Base-by-base conservation (phyloP, 2,113 vertebrate species). In the Cichladusa arquata region DNA sequence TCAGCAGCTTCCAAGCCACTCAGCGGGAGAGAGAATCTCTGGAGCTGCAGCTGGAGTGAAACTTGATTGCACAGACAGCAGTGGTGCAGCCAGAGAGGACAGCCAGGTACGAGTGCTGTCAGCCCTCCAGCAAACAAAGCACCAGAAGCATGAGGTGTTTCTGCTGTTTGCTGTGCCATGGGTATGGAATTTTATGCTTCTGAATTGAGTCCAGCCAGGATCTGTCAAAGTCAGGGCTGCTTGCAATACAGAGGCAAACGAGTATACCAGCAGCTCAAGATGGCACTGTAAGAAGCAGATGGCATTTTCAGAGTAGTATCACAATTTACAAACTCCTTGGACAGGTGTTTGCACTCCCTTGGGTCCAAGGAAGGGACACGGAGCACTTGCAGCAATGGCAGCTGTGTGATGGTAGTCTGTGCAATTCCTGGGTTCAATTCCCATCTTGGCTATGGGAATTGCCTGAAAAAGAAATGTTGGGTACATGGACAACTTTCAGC, bases 11-110 rank as follows among this genome's bases (percentile, higher is more conserved):
- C 74, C 67, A 73, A 36, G 54, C 10, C 50, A 18, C 22, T 14
- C 1, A 0, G 23, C 0, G 0, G 53, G 45, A 78, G 26, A 31
- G 36, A 67, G 5, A 31, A 34, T 23, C 36, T 33, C 40, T 24
- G 31, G 25, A 88, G 26, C 29, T 14, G 51, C 61, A 33, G 45
- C 3, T 89, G 69, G 12, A 81, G 38, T 12, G 38, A 54, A 74
- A 82, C 4, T 15, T 0, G 1, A 65, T 1, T 3, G 2, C 67
- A 31, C 28, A 16, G 33, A 5, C 2, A 64, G 14, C 2, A 31
- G n/a, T 2, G 25, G 29, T 11, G n/a, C 17, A 44, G 79, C 42
- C 14, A 12, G 50, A 29, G 60, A 57, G 10, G 14, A 42, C 29
- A n/a, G 70, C 6, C 22, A 36, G 26, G 56, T 38, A 5, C 0